These are phyloP conservation scores for Ammodytes marinus DNA, from an alignment of 2,113 vertebrate species.

Conservation along the genomic window DNA sequence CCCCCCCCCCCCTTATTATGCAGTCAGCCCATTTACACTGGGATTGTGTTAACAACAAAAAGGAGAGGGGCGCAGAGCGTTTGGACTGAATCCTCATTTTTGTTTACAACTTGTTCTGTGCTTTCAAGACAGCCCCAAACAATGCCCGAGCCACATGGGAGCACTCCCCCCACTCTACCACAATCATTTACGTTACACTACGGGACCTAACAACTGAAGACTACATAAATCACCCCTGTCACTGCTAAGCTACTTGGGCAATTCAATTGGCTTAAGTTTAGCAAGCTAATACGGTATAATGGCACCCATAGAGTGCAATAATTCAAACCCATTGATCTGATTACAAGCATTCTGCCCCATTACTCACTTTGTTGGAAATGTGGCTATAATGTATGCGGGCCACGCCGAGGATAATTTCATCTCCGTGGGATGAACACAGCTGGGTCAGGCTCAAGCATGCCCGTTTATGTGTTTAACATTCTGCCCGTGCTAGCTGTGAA, in stretches of 20 bases:
- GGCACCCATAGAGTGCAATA: slow-evolving; percentile 59
- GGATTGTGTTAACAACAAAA: slow-evolving; percentile 42
- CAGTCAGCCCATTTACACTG: slow-evolving; percentile 33
- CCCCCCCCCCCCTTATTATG: slow-evolving; percentile 17
- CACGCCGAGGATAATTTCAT: slow-evolving; percentile 46
- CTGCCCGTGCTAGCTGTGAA: slow-evolving; percentile 38
- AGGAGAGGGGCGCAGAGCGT: slow-evolving; percentile 8
- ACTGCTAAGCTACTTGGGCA: slow-evolving; percentile 55
- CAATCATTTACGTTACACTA: slow-evolving; percentile 74
- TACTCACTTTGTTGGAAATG: slow-evolving; percentile 53
- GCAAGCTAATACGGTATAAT: slow-evolving; percentile 63
- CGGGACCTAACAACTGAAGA: slow-evolving; percentile 63
- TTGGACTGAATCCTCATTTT: slow-evolving; percentile 48
- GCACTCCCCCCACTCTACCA: slow-evolving; percentile 26
- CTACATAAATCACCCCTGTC: slow-evolving; percentile 74
- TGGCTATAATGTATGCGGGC: slow-evolving; percentile 31
- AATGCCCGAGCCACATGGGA: slow-evolving; percentile 51
- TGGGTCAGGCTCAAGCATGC: slow-evolving; percentile 39
- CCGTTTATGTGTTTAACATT: slow-evolving; percentile 41
- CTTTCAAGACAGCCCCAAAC: slow-evolving; percentile 46
- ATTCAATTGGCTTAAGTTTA: slow-evolving; percentile 69
- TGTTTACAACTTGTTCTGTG: slow-evolving; percentile 35
- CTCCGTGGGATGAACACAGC: slow-evolving; percentile 37
- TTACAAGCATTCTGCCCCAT: slow-evolving; percentile 60
- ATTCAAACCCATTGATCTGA: slow-evolving; percentile 77